Evolutionary conservation across 2,113 vertebrate genomes (phyloP), one percentile per base, ranked within the genome.

Genomic region (Rostratula benghalensis): DNA sequence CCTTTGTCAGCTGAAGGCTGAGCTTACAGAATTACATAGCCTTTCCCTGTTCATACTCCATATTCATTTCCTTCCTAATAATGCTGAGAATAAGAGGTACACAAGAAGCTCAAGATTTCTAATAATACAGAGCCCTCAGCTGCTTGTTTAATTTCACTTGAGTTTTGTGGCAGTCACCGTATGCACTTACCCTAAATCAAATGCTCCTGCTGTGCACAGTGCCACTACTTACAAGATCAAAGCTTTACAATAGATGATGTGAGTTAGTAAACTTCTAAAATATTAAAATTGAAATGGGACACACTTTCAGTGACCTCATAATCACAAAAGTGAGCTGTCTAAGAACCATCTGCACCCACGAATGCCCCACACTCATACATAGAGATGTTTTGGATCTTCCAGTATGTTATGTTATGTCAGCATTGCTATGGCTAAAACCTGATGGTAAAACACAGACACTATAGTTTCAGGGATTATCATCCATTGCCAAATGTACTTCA

Each of bases 151-250:
- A 96, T 92, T 96, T 94, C 76, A 75, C 53, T 88, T 33, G 60
- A 88, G 83, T 93, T 92, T 86, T 79, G 88, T 87, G 80, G 83
- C 86, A 96, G 88, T 35, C 94, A 92, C 92, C 3, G 2, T 85
- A 75, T 71, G 94, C 86, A 82, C 83, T 93, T 95, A 83, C 27
- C 85, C 85, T 91, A 90, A 92, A 95, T 94, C 90, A 94, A 95
- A 94, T 84, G 83, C 41, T 94, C 95, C 95, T 89, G 94, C 94
- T 96, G 95, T 96, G 95, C 95, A 87, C 90, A 94, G 88, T 87
- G 90, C 85, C 93, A 93, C 80, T 61, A 92, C 86, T 94, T 95
- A 89, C 27, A 87, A 93, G 83, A 96, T 96, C 94, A 97, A 97
- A 95, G 90, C 56, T 43, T 83, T 83, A 89, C 60, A 92, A 92